A percentile compares a stretch with the other conserved stretches of the same genome.
Conservation (phyloP, 2,888 invertebrate genomes). For the Cephus rjabovi region DNA sequence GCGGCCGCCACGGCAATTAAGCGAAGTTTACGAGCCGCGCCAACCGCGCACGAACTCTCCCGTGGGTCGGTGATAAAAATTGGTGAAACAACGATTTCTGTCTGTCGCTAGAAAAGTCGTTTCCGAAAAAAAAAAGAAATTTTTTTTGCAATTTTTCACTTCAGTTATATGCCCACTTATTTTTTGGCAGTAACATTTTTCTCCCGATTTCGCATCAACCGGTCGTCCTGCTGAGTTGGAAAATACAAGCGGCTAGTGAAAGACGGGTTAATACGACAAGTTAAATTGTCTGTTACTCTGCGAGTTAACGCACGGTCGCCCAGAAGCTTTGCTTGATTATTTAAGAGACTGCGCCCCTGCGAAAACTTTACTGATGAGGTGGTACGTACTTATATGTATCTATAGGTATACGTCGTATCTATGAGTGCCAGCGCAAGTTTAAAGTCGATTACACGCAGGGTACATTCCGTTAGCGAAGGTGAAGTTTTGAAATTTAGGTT, state of each 20-base stretch:
- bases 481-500: neutral
- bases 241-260: constrained; percentile 36
- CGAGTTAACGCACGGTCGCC: neutral
- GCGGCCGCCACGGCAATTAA: neutral
- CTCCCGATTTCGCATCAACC: neutral
- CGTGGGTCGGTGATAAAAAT: neutral
- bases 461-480: neutral
- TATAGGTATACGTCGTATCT: neutral
- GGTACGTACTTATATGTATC: neutral
- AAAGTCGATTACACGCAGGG: neutral
- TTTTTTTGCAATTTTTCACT: neutral
- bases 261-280: constrained; percentile 11
- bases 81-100: neutral
- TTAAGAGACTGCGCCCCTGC: neutral
- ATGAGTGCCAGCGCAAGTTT: neutral
- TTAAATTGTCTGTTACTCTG: constrained; percentile 3
- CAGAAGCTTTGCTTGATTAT: neutral
- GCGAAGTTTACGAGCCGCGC: neutral
- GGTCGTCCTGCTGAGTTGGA: neutral
- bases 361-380: neutral
- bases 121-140: too few relatives aligned
- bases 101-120: neutral
- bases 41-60: neutral
- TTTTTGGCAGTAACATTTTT: neutral
- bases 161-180: neutral